Conservation (phyloP, 1,140 invertebrate genomes). For the Oscheius sp. region DNA sequence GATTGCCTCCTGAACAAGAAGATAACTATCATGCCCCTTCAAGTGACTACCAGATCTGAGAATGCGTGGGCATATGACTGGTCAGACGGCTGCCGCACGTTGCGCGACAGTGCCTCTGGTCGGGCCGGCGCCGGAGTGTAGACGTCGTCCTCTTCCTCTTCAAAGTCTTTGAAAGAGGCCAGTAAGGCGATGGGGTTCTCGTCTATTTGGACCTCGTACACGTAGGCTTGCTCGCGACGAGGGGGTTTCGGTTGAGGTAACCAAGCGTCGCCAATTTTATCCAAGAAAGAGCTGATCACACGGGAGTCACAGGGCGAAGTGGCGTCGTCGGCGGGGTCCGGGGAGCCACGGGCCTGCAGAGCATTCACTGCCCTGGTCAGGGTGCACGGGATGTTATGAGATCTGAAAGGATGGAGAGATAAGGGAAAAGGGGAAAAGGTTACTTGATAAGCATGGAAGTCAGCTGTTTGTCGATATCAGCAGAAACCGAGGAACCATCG, state of each 20-base stretch:
- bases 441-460: neutral
- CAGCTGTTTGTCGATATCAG: neutral
- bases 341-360: neutral
- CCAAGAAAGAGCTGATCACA: neutral
- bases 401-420: neutral
- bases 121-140: neutral
- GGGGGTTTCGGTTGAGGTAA: neutral
- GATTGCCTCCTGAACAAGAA: neutral
- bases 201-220: neutral
- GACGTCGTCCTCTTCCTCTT: neutral
- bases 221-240: neutral
- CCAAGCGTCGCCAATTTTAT: conserved; percentile 3
- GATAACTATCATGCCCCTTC: neutral
- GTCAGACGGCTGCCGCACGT: neutral
- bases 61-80: neutral
- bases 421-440: too few relatives aligned
- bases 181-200: neutral
- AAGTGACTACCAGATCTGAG: neutral
- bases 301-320: neutral
- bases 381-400: neutral
- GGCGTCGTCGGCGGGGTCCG: neutral
- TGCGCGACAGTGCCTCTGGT: neutral
- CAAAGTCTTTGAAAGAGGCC: conserved; percentile 8
- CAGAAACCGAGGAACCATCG: neutral
- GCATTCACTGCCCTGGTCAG: neutral